Evolutionary conservation across 2,888 invertebrate genomes (phyloP), one percentile per base, ranked within the genome.

Genomic region (Ichneumoninae sp.): DNA sequence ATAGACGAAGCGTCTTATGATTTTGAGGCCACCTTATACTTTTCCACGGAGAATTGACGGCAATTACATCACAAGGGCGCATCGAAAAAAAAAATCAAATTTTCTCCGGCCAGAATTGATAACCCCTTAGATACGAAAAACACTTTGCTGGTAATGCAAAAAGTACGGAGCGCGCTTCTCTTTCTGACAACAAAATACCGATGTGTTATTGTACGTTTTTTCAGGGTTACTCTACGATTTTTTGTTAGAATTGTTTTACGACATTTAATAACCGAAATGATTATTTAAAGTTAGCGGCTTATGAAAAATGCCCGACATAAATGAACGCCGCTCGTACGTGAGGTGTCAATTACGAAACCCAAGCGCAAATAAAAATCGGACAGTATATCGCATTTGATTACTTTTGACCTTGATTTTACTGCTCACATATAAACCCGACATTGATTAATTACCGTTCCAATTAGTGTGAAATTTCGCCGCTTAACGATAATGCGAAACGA

Each of bases 1-100:
- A 84, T 84, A 84, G 70, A 47, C 50, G 16, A 0, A 40, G 71
- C 40, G 72, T 72, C 72, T 69, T 47, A 54, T 52, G 62, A 80
- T 69, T 65, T 77, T 74, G 52, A 22, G 69, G 69, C 50, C 77
- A 16, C 69, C 69, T 54, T 69, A 44, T 62, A 74, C 47, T 62
- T 50, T 74, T 16, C n/a, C 47, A 60, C 74, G 47, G 30, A 44
- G 22, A 16, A 47, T n/a, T 19, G 10, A 40, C 3, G 36, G 16
- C 16, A 22, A 57, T 26, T 22, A 8, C n/a, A 10, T n/a, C 26
- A 62, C n/a, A 26, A 60, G 5, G 0, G 60, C 16, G 1, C 26
- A 33, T 33, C 1, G 33, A 1, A 30, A n/a, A 30, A 30, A 16
- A 6, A 13, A 54, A 26, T 30, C 30, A 4, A 30, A 13, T 26